Evolutionary conservation across 2,888 invertebrate species (phyloP).

Genomic region (Rhogogaster chlorosoma): DNA sequence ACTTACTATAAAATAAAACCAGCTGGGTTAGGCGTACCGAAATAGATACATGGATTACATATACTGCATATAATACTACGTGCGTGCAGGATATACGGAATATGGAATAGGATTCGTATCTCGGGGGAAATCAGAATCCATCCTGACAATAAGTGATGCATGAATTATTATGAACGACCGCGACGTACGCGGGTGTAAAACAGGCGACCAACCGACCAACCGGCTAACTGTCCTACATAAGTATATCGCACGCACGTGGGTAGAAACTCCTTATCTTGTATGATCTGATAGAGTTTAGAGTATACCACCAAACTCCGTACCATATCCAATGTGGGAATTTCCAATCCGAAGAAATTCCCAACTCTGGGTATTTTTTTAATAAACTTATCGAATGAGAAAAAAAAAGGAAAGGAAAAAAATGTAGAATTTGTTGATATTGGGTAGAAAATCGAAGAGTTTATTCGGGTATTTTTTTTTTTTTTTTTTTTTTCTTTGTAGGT

Average conservation of each 20-base stretch:
- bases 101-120: slow-evolving; percentile 60
- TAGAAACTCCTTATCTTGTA: background rate
- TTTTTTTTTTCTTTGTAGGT: background rate
- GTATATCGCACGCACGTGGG: background rate
- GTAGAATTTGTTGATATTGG: slow-evolving; percentile 10
- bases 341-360: background rate
- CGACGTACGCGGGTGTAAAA: slow-evolving; percentile 10
- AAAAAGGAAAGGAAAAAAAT: background rate
- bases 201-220: background rate
- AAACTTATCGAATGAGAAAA: background rate
- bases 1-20: background rate
- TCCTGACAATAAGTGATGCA: slow-evolving; percentile 60
- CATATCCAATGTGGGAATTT: background rate
- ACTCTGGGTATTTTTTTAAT: background rate
- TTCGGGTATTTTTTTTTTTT: background rate
- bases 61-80: background rate
- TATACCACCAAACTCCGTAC: background rate
- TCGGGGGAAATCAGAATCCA: slow-evolving; percentile 65
- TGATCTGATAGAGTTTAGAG: background rate
- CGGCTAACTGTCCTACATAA: slow-evolving; percentile 18
- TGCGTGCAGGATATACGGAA: slow-evolving; percentile 50
- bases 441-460: background rate
- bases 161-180: slow-evolving; percentile 61
- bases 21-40: background rate
- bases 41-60: background rate